A percentile compares a stretch with the other conserved stretches of the same genome.
These are phyloP conservation scores for Lepidothrix coronata DNA, from an alignment of 2,113 vertebrate species.

Conservation along the genomic window DNA sequence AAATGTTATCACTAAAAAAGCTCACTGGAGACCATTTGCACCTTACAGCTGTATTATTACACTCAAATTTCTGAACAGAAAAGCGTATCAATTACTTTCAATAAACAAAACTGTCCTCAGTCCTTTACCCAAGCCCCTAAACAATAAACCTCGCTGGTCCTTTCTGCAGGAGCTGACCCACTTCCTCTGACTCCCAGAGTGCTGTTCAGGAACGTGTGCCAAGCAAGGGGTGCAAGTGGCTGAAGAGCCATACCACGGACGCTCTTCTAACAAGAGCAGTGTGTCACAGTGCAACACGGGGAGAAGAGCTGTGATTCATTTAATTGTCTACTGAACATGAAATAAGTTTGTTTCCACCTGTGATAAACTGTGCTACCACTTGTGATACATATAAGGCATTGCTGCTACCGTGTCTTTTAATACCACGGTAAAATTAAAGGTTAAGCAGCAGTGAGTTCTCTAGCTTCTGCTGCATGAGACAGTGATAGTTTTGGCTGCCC, in stretches of 20 bases:
- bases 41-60: background rate
- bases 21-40: background rate
- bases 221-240: background rate
- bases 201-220: fast-evolving
- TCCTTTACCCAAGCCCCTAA: background rate
- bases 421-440: background rate
- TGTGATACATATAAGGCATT: background rate
- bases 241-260: background rate
- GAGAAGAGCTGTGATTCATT: conserved; percentile 33
- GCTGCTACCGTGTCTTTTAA: background rate
- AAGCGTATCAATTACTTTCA: background rate
- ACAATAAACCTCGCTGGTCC: background rate
- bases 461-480: background rate
- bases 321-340: conserved; percentile 40
- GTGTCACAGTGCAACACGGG: background rate
- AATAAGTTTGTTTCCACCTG: conserved; percentile 38
- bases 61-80: background rate
- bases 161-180: background rate
- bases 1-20: background rate
- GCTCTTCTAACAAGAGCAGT: background rate
- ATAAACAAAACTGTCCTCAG: background rate
- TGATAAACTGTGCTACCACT: background rate
- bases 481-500: background rate
- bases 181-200: background rate
- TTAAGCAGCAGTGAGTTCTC: background rate